Conservation (phyloP, 2,888 invertebrate species). For the Acholoe squamosa region DNA sequence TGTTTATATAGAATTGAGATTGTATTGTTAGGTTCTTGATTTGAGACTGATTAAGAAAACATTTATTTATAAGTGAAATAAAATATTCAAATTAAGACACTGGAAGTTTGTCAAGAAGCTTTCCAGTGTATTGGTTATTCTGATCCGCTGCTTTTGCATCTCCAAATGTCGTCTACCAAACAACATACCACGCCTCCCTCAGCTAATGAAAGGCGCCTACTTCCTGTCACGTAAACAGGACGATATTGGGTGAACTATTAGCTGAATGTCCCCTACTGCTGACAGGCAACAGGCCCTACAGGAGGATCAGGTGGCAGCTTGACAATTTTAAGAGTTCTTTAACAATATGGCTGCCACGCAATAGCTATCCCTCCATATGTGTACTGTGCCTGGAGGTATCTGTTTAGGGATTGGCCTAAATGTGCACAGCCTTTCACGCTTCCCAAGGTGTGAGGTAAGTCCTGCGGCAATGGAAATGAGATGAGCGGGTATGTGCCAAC, state of each 20-base stretch:
- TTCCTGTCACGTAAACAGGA: background rate
- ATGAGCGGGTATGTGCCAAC: background rate
- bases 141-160: too few relatives aligned
- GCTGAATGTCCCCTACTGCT: constrained; percentile 1
- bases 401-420: background rate
- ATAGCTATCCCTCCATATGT: background rate
- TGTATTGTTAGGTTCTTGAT: too few relatives aligned
- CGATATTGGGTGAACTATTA: constrained; percentile 9
- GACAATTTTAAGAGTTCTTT: background rate
- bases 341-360: background rate
- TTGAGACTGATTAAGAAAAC: too few relatives aligned
- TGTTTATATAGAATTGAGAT: too few relatives aligned
- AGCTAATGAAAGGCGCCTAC: background rate
- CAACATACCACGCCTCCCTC: background rate
- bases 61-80: too few relatives aligned
- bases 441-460: background rate
- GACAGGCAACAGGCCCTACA: background rate
- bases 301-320: background rate
- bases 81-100: too few relatives aligned
- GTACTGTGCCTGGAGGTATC: background rate
- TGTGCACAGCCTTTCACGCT: constrained; percentile 7
- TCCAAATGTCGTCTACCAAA: background rate
- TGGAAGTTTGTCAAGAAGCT: too few relatives aligned
- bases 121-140: too few relatives aligned
- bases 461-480: background rate